Evolutionary conservation across 1,140 invertebrate genomes (phyloP), one percentile per base, ranked within the genome.

Genomic region (Diachasma alloeum): DNA sequence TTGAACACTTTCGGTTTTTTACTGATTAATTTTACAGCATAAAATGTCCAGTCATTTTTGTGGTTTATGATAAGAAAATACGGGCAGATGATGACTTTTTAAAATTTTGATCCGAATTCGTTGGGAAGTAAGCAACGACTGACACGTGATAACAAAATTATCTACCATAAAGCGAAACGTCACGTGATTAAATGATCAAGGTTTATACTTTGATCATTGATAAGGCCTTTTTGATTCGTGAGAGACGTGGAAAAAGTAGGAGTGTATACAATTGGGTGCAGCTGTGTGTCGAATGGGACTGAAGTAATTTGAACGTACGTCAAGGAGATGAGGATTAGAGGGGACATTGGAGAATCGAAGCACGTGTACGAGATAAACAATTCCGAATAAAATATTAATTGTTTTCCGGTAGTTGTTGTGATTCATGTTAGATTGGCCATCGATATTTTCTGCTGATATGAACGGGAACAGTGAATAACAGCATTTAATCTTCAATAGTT

Each of bases 101-200:
- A 24, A 17, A 72, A 72, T 72, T 19, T 31, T 24, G 31, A 53
- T 63, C 39, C 44, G 37, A 74, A 63, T 74, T 39, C 5, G 8
- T 74, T 15, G 56, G 42, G 5, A 74, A 59, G 31, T 39, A 11
- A 17, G 15, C 39, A 74, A 26, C 53, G 36, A 74, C 53, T 66
- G 37, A 26, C 72, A 74, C 56, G 56, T 74, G 53, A 74, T 66
- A 66, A 66, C 22, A 74, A 13, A 63, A 56, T 74, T 63, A 74
- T 74, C 72, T 66, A 31, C 37, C 36, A 66, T 74, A 59, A 56
- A 72, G 56, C 22, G 31, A 22, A 44, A 39, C 31, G 36, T 66
- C 56, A 24, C 37, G 56, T 22, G 72, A 74, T 74, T 74, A 74
- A 53, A 74, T 66, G 56, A 63, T 74, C 56, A 74, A 74, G 72